A percentile compares a stretch with the other conserved stretches of the same genome.
These are phyloP conservation scores for Caenorhabditis angaria DNA, from an alignment of 2,888 invertebrate genomes.

Conservation along the genomic window DNA sequence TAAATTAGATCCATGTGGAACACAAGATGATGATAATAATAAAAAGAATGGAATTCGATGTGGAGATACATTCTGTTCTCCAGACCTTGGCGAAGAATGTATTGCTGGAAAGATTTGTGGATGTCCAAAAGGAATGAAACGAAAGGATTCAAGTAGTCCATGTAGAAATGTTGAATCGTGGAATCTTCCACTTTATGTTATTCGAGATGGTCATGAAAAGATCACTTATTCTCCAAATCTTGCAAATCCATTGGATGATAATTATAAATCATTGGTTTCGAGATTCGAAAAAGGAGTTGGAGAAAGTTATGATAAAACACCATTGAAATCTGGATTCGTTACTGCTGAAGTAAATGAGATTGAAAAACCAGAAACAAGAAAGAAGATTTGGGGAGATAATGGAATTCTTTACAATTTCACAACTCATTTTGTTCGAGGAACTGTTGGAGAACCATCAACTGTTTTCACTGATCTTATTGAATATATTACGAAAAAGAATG, in stretches of 20 bases:
- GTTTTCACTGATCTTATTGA: constrained; percentile 58
- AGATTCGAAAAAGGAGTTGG: constrained; percentile 56
- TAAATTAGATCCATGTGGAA: constrained; percentile 57
- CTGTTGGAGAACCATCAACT: constrained; percentile 51
- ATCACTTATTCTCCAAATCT: constrained; percentile 53
- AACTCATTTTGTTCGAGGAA: constrained; percentile 55
- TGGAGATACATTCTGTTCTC: constrained; percentile 58
- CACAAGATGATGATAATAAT: constrained; percentile 3
- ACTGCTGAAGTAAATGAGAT: constrained; percentile 54
- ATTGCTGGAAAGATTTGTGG: constrained; percentile 64
- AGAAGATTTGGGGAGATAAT: constrained; percentile 58
- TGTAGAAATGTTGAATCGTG: constrained; percentile 63
- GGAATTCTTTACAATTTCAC: constrained; percentile 69
- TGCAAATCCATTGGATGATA: constrained; percentile 49
- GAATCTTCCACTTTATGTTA: constrained; percentile 63
- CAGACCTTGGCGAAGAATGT: constrained; percentile 69
- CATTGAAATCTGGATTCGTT: constrained; percentile 50
- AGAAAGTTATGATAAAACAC: constrained; percentile 56
- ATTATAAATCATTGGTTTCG: constrained; percentile 48
- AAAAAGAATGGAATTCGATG: constrained; percentile 55
- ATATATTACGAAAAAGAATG: constrained; percentile 56
- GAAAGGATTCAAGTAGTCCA: constrained; percentile 48
- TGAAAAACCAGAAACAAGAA: constrained; percentile 51
- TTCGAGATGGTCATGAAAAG: constrained; percentile 52
- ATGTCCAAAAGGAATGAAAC: constrained; percentile 64